Evolutionary conservation across 2,888 invertebrate genomes (phyloP).

Genomic region (Pomacea canaliculata): DNA sequence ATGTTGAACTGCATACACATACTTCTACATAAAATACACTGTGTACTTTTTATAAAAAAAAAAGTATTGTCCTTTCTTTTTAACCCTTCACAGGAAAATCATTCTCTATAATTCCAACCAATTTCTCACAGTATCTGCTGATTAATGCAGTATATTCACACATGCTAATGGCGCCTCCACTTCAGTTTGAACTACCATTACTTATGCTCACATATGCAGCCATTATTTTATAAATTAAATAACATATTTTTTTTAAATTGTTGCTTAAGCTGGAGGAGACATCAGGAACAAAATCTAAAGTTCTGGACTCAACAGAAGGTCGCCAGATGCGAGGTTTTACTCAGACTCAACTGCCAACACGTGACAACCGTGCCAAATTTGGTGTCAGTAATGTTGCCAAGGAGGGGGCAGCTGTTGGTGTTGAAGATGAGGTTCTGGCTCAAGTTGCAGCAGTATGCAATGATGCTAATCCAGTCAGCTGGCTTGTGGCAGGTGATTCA

Average conservation of each 20-base stretch:
- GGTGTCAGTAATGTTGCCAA: slow-evolving; percentile 52
- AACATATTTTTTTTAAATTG: neutral
- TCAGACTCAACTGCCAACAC: slow-evolving; percentile 53
- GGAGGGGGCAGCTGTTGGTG: slow-evolving; percentile 44
- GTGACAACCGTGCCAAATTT: slow-evolving; percentile 39
- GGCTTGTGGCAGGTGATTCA: slow-evolving; percentile 46
- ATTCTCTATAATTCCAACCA: too few species aligned
- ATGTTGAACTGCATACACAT: too few species aligned
- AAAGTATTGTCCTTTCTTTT: too few species aligned
- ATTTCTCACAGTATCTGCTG: too few species aligned
- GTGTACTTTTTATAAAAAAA: too few species aligned
- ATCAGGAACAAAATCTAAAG: slow-evolving; percentile 64
- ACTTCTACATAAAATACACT: too few species aligned
- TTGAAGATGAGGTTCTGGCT: slow-evolving; percentile 26
- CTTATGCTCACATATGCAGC: too few species aligned
- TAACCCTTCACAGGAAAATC: too few species aligned
- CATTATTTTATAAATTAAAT: neutral
- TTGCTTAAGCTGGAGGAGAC: slow-evolving; percentile 59
- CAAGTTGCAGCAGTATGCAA: slow-evolving; percentile 39
- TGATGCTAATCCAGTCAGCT: slow-evolving; percentile 46
- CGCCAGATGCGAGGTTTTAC: slow-evolving; percentile 66
- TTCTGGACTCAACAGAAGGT: slow-evolving; percentile 50
- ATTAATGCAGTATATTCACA: too few species aligned
- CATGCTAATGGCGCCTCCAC: too few species aligned
- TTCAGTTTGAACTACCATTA: too few species aligned